Evolutionary conservation across 2,888 invertebrate species (phyloP), one percentile per base, ranked within the genome.

Genomic region (Ypsolopha sequella): DNA sequence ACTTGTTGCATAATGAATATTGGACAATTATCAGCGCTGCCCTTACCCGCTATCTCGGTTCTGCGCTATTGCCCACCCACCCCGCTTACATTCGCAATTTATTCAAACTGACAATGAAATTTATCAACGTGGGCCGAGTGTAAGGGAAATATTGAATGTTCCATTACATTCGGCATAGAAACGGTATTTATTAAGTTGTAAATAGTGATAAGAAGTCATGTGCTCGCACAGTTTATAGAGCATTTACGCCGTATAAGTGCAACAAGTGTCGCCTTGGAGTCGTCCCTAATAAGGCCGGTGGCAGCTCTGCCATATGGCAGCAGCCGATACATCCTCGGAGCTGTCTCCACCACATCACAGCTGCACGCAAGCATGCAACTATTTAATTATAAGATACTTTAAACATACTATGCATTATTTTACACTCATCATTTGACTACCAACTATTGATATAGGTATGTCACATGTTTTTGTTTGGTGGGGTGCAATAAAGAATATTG

Each of bases 231-330:
- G 69, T 76, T 80, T 74, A 75, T 82, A 67, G 80, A 82, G 73
- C 80, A 78, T 71, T 80, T 78, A 72, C 62, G 71, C 86, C 86
- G 76, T 86, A 86, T 85, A 86, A 75, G 86, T 81, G 86, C 86
- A 86, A 80, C 85, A 77, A 82, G 82, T 84, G 78, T 84, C 73
- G 82, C 86, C 86, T 86, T 84, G 86, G 63, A 73, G 62, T 68
- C 68, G 70, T 74, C 78, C 24, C 85, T 73, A 78, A 85, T 86
- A 85, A 72, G 86, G 86, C 58, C 63, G 66, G 64, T 67, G 60
- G 72, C 67, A 68, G 65, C 65, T 74, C 76, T 72, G 77, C 86
- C 86, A 85, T 86, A 85, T 86, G 86, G 86, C 74, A 62, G 72
- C 72, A 65, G 59, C 63, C 73, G 73, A 80, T 62, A 77, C 80